Base-by-base conservation (phyloP, 1,140 invertebrate species). In the Cyclina sinensis region DNA sequence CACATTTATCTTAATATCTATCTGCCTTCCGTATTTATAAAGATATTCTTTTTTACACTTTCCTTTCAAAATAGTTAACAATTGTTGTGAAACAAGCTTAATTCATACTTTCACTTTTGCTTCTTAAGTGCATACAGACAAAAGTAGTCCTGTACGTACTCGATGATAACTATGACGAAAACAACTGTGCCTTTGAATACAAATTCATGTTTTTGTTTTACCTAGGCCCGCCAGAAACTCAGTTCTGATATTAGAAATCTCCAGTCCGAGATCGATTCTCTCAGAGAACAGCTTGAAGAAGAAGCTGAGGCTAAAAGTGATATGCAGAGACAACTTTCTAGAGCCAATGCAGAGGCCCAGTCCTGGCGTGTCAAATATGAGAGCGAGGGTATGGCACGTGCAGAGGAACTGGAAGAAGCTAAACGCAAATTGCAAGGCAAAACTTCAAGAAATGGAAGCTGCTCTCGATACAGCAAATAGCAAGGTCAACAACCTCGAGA, bases 291-390 rank as follows among this genome's bases (percentile, higher is more conserved):
- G 94, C 97, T 99, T 89, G 99, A 99, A 95, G 99, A 99, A 96
- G 98, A 99, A 99, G 97, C 99, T 99, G 97, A 99, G 99, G 96
- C 98, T 99, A 92, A 99, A 96, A 98, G 98, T 94, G 99, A 99
- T 96, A 97, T 99, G 89, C 81, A 84, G 39, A 84, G 81, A n/a
- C 81, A 84, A 51, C 81, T 84, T 3, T 84, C 81, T 16, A 68
- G 81, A 68, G 81, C 81, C 24, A 84, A 84, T 48, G 62, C 97
- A 98, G 97, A 99, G 99, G 96, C 97, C 99, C 68, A 98, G 99
- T 91, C 98, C 99, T 94, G 80, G 80, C 54, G 80, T n/a, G 57
- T 70, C 32, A 83, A 83, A 24, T 83, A 83, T 24, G 80, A 83
- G 30, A 65, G 57, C 59, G 80, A 83, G 39, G 80, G 80, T 21